phyloP scores from a whole-genome alignment of 1,140 invertebrate genomes.

The Saccostrea glomerata region DNA sequence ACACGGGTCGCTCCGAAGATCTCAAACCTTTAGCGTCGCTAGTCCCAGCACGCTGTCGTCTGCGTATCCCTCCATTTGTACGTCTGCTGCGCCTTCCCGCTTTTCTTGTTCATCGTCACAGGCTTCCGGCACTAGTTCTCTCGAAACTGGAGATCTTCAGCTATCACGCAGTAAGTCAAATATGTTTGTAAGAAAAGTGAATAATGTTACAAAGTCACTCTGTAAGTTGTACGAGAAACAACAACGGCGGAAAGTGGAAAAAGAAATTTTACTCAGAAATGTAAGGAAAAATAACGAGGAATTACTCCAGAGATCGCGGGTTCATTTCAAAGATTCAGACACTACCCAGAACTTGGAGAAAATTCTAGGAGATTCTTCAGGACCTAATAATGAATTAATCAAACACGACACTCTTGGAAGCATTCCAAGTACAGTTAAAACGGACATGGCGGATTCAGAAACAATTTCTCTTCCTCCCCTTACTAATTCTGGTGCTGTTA shows the following conservation, averaged over 20 bases:
- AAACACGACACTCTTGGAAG: background rate
- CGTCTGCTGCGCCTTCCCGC: slow-evolving; percentile 19
- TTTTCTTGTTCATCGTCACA: background rate
- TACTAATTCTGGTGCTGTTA: background rate
- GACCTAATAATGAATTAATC: too few species aligned
- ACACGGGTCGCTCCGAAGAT: slow-evolving; percentile 21
- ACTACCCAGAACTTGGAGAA: slow-evolving; percentile 3
- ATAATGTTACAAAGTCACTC: slow-evolving; percentile 10
- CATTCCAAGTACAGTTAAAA: background rate
- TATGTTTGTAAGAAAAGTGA: slow-evolving; percentile 2
- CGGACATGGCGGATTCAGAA: background rate
- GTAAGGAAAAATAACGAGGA: slow-evolving; percentile 9
- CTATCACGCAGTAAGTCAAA: background rate
- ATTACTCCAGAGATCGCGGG: slow-evolving; percentile 3
- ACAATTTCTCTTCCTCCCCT: background rate
- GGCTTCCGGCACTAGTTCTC: background rate
- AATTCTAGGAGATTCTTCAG: background rate
- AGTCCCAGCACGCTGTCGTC: slow-evolving; percentile 10
- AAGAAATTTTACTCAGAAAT: slow-evolving; percentile 2
- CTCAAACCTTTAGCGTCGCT: slow-evolving; percentile 3
- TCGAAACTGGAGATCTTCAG: background rate
- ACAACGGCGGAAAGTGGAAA: slow-evolving; percentile 5
- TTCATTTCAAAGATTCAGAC: slow-evolving; percentile 6
- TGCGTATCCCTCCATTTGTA: background rate
- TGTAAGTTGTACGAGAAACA: slow-evolving; percentile 13